phyloP scores from a whole-genome alignment of 2,888 invertebrate species.

The Capitulum mitella region DNA sequence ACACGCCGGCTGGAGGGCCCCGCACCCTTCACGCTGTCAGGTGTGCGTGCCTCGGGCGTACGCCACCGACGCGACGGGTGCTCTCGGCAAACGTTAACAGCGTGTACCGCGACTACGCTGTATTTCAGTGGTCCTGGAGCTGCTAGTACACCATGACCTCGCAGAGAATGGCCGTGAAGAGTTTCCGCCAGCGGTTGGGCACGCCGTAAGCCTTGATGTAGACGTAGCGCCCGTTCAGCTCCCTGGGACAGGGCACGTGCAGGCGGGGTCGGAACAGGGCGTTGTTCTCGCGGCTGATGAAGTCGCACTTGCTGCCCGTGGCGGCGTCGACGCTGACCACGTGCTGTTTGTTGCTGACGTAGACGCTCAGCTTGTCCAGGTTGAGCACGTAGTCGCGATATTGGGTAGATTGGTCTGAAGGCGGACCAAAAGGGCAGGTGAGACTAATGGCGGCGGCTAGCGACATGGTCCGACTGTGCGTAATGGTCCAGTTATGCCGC shows the following conservation, averaged over 20 bases:
- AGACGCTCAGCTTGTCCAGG: constrained; percentile 48
- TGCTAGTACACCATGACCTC: constrained; percentile 48
- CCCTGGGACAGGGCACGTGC: constrained; percentile 46
- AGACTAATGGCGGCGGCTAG: too few relatives aligned
- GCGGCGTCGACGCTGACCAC: constrained; percentile 38
- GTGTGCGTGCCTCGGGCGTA: neutral
- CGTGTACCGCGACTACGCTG: neutral
- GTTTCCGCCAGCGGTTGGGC: constrained; percentile 46
- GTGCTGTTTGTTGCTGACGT: constrained; percentile 45
- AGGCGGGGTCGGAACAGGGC: constrained; percentile 47
- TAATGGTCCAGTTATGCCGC: too few relatives aligned
- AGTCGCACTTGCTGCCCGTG: constrained; percentile 43
- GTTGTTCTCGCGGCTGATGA: constrained; percentile 47
- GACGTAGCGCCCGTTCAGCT: constrained; percentile 45
- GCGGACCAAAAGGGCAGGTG: neutral
- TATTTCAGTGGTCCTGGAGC: neutral
- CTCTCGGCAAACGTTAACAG: neutral
- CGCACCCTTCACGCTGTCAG: too few relatives aligned
- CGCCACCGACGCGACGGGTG: neutral
- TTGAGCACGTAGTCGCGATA: constrained; percentile 47
- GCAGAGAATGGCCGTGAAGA: constrained; percentile 49
- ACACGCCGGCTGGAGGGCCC: too few relatives aligned
- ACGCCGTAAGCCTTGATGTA: constrained; percentile 49
- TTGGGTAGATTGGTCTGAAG: constrained; percentile 34
- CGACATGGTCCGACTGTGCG: too few relatives aligned